Percentiles rank a stretch among this genome's conserved stretches.
phyloP scores from a whole-genome alignment of 2,113 vertebrate genomes.

The Aleadryas rufinucha region DNA sequence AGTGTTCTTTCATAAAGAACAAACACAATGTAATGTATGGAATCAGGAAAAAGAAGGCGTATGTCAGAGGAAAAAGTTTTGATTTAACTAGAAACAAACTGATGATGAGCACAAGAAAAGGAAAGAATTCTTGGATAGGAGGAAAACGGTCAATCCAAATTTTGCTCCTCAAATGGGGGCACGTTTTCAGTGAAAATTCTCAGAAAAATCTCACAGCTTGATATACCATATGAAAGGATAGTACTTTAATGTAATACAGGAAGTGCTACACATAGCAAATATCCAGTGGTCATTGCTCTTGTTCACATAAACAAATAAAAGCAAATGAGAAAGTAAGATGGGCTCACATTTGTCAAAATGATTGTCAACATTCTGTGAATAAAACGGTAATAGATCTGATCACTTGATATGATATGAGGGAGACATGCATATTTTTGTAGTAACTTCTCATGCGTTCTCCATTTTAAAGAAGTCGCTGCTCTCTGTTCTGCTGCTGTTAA shows the following conservation, averaged over 20 bases:
- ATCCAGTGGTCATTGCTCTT: background rate
- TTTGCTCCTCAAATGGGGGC: background rate
- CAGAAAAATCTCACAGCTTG: background rate
- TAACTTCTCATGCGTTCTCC: slow-evolving; percentile 91
- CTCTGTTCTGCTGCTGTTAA: slow-evolving; percentile 88
- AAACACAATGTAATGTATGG: background rate
- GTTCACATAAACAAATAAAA: background rate
- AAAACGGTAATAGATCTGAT: slow-evolving; percentile 92
- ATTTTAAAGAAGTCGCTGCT: slow-evolving; percentile 87
- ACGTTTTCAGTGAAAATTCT: background rate
- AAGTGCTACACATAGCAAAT: background rate
- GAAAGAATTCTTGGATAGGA: background rate
- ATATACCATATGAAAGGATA: background rate
- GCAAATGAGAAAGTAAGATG: background rate
- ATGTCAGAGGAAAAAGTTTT: background rate
- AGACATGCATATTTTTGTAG: slow-evolving; percentile 89
- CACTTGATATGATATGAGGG: slow-evolving; percentile 87
- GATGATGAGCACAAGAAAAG: background rate
- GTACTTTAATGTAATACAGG: background rate
- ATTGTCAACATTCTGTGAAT: slow-evolving; percentile 89
- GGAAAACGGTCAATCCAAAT: background rate
- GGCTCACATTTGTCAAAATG: slow-evolving; percentile 88
- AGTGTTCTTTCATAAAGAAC: background rate
- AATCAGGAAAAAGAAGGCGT: background rate
- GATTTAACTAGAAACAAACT: background rate